These are phyloP conservation scores for Cossypha polioptera DNA, from an alignment of 2,797 vertebrate species.

Conservation along the genomic window DNA sequence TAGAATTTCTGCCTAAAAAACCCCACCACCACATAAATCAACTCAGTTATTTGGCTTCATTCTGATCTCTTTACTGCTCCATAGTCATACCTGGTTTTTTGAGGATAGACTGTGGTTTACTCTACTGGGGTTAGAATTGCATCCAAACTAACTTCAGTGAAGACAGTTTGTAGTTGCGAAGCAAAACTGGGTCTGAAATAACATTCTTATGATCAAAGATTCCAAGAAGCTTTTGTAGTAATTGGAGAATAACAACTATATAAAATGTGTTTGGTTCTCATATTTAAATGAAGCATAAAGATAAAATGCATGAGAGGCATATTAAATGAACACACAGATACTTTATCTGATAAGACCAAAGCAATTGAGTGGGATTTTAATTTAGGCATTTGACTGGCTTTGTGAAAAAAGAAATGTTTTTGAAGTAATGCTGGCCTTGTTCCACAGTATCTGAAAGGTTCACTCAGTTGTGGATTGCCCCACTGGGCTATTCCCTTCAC, in stretches of 20 bases:
- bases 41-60: not conserved
- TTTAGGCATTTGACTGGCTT: conserved; percentile 56
- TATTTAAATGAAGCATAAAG: conserved; percentile 60
- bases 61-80: not conserved
- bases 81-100: not conserved
- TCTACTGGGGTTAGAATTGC: not conserved
- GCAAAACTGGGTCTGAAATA: conserved; percentile 48
- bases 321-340: conserved; percentile 45
- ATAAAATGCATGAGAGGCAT: conserved; percentile 57
- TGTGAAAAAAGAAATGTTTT: conserved; percentile 24
- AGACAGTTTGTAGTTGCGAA: not conserved
- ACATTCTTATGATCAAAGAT: conserved; percentile 56
- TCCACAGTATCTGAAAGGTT: conserved; percentile 37
- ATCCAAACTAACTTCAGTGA: conserved; percentile 25
- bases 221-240: conserved; percentile 51
- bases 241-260: conserved; percentile 53
- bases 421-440: conserved; percentile 45
- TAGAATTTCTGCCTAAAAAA: not conserved
- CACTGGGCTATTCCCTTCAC: not conserved
- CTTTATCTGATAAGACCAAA: conserved; percentile 61
- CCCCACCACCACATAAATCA: not conserved
- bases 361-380: conserved; percentile 61
- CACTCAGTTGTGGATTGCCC: conserved; percentile 32
- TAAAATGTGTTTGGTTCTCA: conserved; percentile 61
- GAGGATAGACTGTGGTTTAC: not conserved